Evolutionary conservation across 1,140 invertebrate species (phyloP).

Genomic region (Contarinia nasturtii): DNA sequence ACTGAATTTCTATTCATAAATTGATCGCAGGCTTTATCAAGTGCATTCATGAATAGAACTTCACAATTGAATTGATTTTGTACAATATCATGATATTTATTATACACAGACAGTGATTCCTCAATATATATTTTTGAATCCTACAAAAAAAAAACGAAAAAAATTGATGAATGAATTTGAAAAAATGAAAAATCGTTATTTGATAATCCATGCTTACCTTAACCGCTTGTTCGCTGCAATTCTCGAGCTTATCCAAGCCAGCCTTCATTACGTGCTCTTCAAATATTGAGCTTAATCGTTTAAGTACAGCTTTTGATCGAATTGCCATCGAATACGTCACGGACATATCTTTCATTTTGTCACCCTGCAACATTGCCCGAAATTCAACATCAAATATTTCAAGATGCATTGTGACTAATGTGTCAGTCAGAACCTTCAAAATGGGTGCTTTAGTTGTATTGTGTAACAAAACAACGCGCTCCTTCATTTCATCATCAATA

Average conservation of each 20-base stretch:
- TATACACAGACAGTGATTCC: constrained; percentile 94
- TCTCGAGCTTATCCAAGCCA: constrained; percentile 81
- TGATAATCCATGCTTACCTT: too few species aligned
- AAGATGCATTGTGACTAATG: constrained; percentile 93
- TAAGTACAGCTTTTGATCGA: constrained; percentile 79
- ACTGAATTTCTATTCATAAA: constrained; percentile 95
- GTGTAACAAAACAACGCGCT: constrained; percentile 89
- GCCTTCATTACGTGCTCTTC: constrained; percentile 89
- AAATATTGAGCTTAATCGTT: constrained; percentile 68
- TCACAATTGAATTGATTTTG: constrained; percentile 90
- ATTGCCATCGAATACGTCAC: constrained; percentile 92
- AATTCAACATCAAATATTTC: constrained; percentile 97
- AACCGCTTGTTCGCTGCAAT: constrained; percentile 64
- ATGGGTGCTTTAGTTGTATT: constrained; percentile 71
- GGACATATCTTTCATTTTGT: constrained; percentile 88
- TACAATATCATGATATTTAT: constrained; percentile 91
- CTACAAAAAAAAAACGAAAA: constrained; percentile 22
- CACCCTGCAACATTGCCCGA: constrained; percentile 62
- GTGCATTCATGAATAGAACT: constrained; percentile 85
- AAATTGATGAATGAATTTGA: too few species aligned
- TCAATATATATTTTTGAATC: constrained; percentile 96
- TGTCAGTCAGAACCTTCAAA: constrained; percentile 81
- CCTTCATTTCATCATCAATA: constrained; percentile 74
- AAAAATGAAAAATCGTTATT: too few species aligned
- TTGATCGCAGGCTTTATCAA: constrained; percentile 93